phyloP scores from a whole-genome alignment of 2,113 vertebrate species.

The Phyllopteryx taeniolatus region DNA sequence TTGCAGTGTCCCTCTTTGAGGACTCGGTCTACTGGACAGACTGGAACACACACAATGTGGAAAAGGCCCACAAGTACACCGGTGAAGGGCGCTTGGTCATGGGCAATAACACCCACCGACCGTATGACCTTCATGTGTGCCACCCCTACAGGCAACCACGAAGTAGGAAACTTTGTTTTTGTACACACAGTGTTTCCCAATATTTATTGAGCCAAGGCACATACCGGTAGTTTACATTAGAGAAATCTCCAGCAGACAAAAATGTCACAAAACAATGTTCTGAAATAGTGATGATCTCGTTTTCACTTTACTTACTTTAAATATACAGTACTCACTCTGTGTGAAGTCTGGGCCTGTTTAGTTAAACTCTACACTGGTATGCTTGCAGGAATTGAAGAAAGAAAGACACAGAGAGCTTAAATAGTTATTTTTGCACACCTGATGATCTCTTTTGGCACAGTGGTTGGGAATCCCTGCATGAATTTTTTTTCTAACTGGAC shows the following conservation, averaged over 20 bases:
- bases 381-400: neutral
- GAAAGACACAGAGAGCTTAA: neutral
- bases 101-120: constrained; percentile 73
- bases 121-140: constrained; percentile 64
- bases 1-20: constrained; percentile 65
- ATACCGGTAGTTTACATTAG: too few relatives aligned
- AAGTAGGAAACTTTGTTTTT: constrained; percentile 37
- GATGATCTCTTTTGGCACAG: neutral
- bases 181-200: neutral
- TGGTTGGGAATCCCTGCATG: neutral
- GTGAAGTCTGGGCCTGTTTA: too few relatives aligned
- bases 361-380: too few relatives aligned
- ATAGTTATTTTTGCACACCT: too few relatives aligned
- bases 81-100: constrained; percentile 60
- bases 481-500: neutral
- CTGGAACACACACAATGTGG: constrained; percentile 70
- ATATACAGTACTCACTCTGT: too few relatives aligned
- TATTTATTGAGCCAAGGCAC: too few relatives aligned
- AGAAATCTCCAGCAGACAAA: too few relatives aligned
- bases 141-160: constrained; percentile 70
- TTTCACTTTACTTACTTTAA: too few relatives aligned
- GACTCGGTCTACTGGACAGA: constrained; percentile 73
- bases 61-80: constrained; percentile 71
- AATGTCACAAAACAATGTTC: too few relatives aligned
- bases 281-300: too few relatives aligned